Evolutionary conservation across 1,140 invertebrate genomes (phyloP).

Genomic region (Drepana arcuata): DNA sequence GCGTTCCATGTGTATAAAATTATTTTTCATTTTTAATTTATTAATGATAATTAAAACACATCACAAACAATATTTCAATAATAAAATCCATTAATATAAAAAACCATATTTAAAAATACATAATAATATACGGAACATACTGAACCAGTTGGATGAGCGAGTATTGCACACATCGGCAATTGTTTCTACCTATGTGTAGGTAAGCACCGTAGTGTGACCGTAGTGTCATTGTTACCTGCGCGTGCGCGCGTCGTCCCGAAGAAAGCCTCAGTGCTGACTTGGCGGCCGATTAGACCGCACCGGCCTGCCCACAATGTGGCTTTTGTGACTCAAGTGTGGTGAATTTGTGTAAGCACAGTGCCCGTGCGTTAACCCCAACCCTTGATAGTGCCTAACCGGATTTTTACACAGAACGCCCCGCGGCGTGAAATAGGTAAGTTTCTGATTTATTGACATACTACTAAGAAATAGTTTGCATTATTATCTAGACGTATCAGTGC

Average conservation of each 20-base stretch:
- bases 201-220: constrained; percentile 24
- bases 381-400: constrained; percentile 67
- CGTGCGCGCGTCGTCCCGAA: constrained; percentile 47
- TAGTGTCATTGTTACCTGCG: constrained; percentile 59
- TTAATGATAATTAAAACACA: no score
- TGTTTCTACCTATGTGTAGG: no score
- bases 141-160: constrained; percentile 20
- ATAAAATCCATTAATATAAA: no score
- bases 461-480: no score
- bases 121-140: no score
- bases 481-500: constrained; percentile 29
- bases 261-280: constrained; percentile 64
- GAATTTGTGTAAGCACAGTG: constrained; percentile 58
- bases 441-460: no score
- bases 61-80: no score
- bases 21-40: no score
- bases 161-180: constrained; percentile 29
- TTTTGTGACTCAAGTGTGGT: constrained; percentile 61
- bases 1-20: no score
- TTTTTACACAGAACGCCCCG: constrained; percentile 49
- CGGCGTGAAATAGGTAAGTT: constrained; percentile 54
- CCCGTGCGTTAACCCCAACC: constrained; percentile 63
- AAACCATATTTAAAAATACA: no score
- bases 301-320: constrained; percentile 55
- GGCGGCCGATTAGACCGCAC: constrained; percentile 58